Evolutionary conservation across 2,113 vertebrate genomes (phyloP).

Genomic region (Lophotis ruficrista): DNA sequence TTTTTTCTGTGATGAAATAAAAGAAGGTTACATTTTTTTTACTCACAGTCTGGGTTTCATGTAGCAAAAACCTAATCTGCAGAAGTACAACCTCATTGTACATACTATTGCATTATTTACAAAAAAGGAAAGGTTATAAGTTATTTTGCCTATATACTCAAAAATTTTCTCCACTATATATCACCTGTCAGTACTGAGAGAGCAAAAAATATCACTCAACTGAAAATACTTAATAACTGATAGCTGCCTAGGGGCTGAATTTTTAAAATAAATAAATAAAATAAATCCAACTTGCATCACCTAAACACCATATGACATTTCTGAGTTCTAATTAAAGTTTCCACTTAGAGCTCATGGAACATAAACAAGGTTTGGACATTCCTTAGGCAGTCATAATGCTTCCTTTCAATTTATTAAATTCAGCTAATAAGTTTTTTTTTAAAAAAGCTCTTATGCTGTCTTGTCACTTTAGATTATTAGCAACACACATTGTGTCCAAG

Average conservation of each 20-base stretch:
- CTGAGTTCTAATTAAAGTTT: constrained; percentile 23
- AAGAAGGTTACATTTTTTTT: background rate
- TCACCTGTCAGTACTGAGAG: background rate
- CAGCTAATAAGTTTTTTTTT: background rate
- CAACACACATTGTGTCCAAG: background rate
- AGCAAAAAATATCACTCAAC: background rate
- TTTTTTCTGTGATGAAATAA: background rate
- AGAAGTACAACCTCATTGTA: background rate
- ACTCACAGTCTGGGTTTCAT: background rate
- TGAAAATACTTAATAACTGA: background rate
- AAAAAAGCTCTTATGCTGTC: background rate
- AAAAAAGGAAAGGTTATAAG: background rate
- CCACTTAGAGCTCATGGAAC: background rate
- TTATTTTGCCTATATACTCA: background rate
- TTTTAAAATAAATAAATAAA: background rate
- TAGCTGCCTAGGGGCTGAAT: background rate
- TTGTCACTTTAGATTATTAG: constrained; percentile 52
- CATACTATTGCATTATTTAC: background rate
- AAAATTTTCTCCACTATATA: background rate
- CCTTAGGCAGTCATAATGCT: background rate
- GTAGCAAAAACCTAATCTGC: background rate
- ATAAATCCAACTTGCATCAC: background rate
- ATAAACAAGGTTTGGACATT: background rate
- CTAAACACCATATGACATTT: background rate
- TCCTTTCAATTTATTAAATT: constrained; percentile 3